Evolutionary conservation across 1,140 invertebrate genomes (phyloP), one percentile per base, ranked within the genome.

Genomic region (Meloidogyne exigua): DNA sequence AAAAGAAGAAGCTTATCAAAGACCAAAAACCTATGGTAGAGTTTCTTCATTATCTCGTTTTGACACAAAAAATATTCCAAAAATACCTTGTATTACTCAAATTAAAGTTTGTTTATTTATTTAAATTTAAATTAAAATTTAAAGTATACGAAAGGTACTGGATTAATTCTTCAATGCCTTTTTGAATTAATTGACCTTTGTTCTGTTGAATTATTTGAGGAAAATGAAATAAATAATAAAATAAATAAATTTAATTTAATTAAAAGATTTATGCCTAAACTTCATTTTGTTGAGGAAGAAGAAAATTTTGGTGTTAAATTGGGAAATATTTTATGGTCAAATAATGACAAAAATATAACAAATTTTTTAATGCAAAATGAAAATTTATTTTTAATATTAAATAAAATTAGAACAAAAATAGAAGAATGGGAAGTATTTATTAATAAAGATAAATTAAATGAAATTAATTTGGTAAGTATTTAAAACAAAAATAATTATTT

Each of bases 231-330:
- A 57, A 57, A 57, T n/a, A 57, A n/a, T 57, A n/a, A n/a, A n/a
- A 57, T 57, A 57, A 57, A 57, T 57, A 57, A 57, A 57, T 57
- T n/a, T 57, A n/a, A n/a, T 21, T n/a, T 57, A n/a, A 57, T 57
- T 57, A n/a, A 57, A 57, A 57, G 21, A 21, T 57, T 57, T 57
- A 57, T 57, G 49, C 49, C 49, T 1, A 57, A 57, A 57, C 18
- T n/a, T 7, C 18, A 57, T 57, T 57, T 57, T 57, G n/a, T 21
- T 18, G 49, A 57, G 21, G 49, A n/a, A 9, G 18, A 57, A n/a
- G 49, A 57, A n/a, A 57, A 57, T 57, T 57, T 57, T 57, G 49
- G 49, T 0, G 49, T 5, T n/a, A 57, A 57, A 57, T n/a, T 57
- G n/a, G 49, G 18, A 57, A n/a, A 12, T n/a, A n/a, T 57, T 57